phyloP scores from a whole-genome alignment of 2,113 vertebrate species.

The Malurus alboscapulatus region DNA sequence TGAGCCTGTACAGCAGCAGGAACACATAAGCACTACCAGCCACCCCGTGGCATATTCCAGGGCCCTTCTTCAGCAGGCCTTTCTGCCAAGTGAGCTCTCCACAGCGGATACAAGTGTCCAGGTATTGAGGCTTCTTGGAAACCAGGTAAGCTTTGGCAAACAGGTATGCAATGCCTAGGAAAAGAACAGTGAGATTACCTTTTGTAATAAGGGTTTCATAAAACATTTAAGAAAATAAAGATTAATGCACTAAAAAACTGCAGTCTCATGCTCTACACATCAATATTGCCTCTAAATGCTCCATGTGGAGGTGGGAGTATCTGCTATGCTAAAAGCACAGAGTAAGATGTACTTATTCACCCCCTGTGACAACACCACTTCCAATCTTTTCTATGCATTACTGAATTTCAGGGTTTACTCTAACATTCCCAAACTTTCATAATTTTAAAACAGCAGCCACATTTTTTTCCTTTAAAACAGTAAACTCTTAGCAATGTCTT shows the following conservation, averaged over 20 bases:
- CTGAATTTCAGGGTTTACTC: neutral
- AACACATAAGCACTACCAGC: conserved; percentile 89
- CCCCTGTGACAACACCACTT: neutral
- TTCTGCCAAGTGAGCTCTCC: conserved; percentile 90
- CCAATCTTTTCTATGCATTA: neutral
- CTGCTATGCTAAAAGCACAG: neutral
- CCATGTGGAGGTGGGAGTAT: neutral
- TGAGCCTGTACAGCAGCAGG: conserved; percentile 86
- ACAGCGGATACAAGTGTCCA: conserved; percentile 88
- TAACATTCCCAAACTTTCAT: neutral
- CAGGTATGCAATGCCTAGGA: conserved; percentile 86
- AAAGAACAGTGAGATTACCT: conserved; percentile 43
- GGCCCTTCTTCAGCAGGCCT: conserved; percentile 88
- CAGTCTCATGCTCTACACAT: neutral
- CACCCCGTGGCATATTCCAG: conserved; percentile 88
- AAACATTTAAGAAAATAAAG: neutral
- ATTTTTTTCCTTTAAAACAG: neutral
- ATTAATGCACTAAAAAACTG: neutral
- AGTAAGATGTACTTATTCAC: neutral
- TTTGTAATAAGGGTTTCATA: neutral
- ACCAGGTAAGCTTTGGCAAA: conserved; percentile 90
- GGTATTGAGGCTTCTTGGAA: conserved; percentile 87
- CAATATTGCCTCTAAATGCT: rapidly evolving
- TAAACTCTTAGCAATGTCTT: neutral
- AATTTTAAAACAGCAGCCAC: neutral